These are phyloP conservation scores for Oxytorus armatus DNA, from an alignment of 2,888 invertebrate genomes.

Conservation along the genomic window DNA sequence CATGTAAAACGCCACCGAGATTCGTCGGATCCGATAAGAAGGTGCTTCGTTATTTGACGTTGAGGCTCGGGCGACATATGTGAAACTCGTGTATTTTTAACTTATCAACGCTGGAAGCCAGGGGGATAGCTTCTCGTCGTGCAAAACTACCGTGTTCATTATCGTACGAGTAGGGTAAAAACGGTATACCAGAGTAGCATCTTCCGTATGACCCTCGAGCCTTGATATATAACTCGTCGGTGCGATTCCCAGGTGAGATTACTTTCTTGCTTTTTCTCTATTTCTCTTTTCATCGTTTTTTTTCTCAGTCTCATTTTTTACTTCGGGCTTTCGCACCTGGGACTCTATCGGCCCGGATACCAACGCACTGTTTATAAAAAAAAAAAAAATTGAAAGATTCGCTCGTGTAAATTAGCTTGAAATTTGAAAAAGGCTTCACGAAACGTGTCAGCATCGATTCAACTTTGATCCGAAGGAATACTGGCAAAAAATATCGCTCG, in stretches of 20 bases:
- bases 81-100: conserved; percentile 41
- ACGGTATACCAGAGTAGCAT: background rate
- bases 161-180: background rate
- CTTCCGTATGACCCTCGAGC: conserved; percentile 22
- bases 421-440: no score
- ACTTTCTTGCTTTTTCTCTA: conserved; percentile 32
- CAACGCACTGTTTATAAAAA: background rate
- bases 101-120: conserved; percentile 33
- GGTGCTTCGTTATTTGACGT: conserved; percentile 34
- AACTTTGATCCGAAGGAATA: no score
- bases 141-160: background rate
- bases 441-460: no score
- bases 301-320: conserved; percentile 15
- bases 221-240: conserved; percentile 34
- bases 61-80: conserved; percentile 20
- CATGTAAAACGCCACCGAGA: conserved; percentile 17
- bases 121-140: conserved; percentile 15
- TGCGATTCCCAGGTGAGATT: conserved; percentile 67
- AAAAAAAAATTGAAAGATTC: background rate
- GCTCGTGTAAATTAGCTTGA: no score
- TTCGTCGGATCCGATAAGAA: conserved; percentile 47
- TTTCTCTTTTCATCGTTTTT: conserved; percentile 18
- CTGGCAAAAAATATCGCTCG: no score
- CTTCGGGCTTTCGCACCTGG: conserved; percentile 40
- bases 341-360: conserved; percentile 29